phyloP scores from a whole-genome alignment of 1,140 invertebrate species.

The Amphibalanus amphitrite region DNA sequence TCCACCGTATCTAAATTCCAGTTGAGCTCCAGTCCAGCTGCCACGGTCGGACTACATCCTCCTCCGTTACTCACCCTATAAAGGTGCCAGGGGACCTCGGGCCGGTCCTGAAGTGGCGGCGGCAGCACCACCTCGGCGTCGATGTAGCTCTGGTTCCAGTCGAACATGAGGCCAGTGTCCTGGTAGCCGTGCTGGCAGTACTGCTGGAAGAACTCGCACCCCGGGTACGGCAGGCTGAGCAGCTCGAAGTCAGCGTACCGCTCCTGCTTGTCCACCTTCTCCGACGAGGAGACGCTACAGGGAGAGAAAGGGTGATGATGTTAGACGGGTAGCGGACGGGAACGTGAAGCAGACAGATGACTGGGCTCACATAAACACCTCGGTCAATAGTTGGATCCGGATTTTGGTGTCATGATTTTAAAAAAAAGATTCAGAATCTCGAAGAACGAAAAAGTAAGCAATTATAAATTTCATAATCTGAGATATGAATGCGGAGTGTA shows the following conservation, averaged over 20 bases:
- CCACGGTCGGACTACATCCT: too few relatives aligned
- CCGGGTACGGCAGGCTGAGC: constrained; percentile 60
- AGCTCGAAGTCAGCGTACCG: constrained; percentile 57
- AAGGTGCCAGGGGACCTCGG: constrained; percentile 36
- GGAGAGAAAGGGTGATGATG: background rate
- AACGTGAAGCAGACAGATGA: background rate
- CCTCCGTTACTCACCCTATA: constrained; percentile 48
- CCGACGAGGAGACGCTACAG: constrained; percentile 59
- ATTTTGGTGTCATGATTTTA: too few relatives aligned
- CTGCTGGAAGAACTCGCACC: constrained; percentile 60
- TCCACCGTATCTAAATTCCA: too few relatives aligned
- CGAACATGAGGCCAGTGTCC: constrained; percentile 47
- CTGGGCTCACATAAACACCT: too few relatives aligned
- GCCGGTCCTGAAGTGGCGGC: constrained; percentile 51
- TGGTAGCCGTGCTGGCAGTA: constrained; percentile 52
- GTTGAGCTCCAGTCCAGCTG: too few relatives aligned
- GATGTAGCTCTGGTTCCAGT: constrained; percentile 56
- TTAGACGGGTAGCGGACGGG: background rate
- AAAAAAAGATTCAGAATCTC: too few relatives aligned
- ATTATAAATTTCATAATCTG: too few relatives aligned
- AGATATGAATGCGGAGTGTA: too few relatives aligned
- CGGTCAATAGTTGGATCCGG: too few relatives aligned
- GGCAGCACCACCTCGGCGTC: constrained; percentile 55
- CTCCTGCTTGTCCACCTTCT: constrained; percentile 67
- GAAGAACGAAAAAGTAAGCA: too few relatives aligned